Evolutionary conservation across 2,797 vertebrate species (phyloP).

Genomic region (Sebastes vulpes): DNA sequence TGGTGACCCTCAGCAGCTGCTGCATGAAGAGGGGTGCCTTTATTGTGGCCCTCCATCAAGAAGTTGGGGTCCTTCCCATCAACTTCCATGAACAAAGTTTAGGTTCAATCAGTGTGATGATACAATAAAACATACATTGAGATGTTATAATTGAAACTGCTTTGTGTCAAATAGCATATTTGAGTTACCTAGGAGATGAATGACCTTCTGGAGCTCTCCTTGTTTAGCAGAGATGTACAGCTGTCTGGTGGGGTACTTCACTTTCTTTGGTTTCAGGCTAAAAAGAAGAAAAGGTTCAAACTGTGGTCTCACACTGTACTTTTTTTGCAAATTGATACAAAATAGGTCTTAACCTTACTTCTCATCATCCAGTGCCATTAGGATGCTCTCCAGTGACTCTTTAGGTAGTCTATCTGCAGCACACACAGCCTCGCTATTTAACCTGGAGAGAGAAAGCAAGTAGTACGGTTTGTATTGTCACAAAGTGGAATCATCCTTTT

Average conservation of each 20-base stretch:
- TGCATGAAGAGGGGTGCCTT: conserved; percentile 91
- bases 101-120: not conserved
- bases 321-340: not conserved
- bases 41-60: conserved; percentile 92
- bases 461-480: not conserved
- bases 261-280: conserved; percentile 91
- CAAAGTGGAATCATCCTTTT: not conserved
- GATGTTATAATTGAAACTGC: not conserved
- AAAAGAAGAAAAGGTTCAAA: conserved; percentile 7
- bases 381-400: conserved; percentile 93
- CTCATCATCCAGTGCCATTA: conserved; percentile 93
- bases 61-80: conserved; percentile 97
- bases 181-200: conserved; percentile 93
- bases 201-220: conserved; percentile 95
- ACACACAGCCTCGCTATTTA: conserved; percentile 47
- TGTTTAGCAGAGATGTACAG: conserved; percentile 94
- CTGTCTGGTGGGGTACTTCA: conserved; percentile 93
- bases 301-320: not conserved
- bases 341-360: conserved; percentile 85
- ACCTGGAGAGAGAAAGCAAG: conserved; percentile 33
- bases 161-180: not conserved
- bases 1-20: conserved; percentile 93
- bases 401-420: conserved; percentile 84
- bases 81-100: conserved; percentile 79
- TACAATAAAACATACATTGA: not conserved